Base-by-base conservation (phyloP, 1,140 invertebrate genomes). In the Gyrodactylus bullatarudis region DNA sequence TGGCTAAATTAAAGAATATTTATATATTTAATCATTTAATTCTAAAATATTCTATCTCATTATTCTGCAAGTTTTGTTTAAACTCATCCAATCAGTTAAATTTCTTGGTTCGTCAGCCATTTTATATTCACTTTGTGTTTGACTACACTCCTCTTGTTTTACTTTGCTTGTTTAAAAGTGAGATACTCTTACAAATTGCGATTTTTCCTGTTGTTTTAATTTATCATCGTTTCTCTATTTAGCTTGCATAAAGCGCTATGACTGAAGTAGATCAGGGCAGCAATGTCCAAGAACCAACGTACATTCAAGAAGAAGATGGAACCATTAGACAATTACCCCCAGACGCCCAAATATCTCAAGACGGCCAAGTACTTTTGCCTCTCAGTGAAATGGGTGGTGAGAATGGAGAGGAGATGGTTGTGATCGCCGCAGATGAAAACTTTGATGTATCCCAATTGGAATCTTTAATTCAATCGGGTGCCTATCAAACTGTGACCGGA, bases 321-420 rank as follows among this genome's bases (percentile, higher is more conserved):
- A 16, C 34, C 34, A 16, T 54, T 16, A 54, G 34, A 54, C 8
- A 54, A n/a, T 16, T 54, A 54, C 34, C 34, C 8, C 8, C 34
- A 54, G n/a, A 54, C 34, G 34, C 34, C n/a, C n/a, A n/a, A n/a
- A n/a, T 54, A 8, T 8, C 8, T 54, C 8, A 54, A 54, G n/a
- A 54, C 34, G 34, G 34, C 34, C 34, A 54, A 54, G 34, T 54
- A 8, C 34, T 54, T 54, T n/a, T 54, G 34, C 34, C 34, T n/a
- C 34, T 54, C 34, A 54, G 34, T 54, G 34, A 54, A 54, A 54
- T 54, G 34, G 34, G 34, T 54, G 34, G 34, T 54, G 21, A 71
- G 1, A 23, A 71, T 71, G 70, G 24, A 24, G 68, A 69, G 68
- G 70, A 71, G 1, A 71, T 71, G 70, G 70, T 71, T 26, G 70